Conservation (phyloP, 1,140 invertebrate genomes). For the Habropoda laboriosa region DNA sequence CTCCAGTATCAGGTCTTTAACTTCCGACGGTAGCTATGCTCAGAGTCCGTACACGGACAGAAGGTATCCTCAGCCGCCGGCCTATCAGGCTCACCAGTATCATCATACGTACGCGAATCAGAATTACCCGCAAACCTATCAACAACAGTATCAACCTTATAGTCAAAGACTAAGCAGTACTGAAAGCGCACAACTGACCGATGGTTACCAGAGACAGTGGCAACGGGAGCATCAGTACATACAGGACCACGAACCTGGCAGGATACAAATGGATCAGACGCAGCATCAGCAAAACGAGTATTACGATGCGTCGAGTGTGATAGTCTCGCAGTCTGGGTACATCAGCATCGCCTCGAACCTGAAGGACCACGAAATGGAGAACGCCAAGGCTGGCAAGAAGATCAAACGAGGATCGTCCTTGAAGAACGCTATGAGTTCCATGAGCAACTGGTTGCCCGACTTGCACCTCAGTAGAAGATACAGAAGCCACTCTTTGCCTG, state of each 20-base stretch:
- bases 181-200: slow-evolving; percentile 72
- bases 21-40: slow-evolving; percentile 83
- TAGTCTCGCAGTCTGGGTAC: slow-evolving; percentile 92
- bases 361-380: slow-evolving; percentile 83
- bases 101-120: slow-evolving; percentile 77
- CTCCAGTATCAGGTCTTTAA: slow-evolving; percentile 83
- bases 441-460: slow-evolving; percentile 91
- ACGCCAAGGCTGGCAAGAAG: slow-evolving; percentile 84
- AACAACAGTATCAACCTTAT: slow-evolving; percentile 77
- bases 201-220: slow-evolving; percentile 77
- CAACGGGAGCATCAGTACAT: slow-evolving; percentile 76
- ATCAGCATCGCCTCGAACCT: slow-evolving; percentile 88
- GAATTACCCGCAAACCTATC: slow-evolving; percentile 74
- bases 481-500: slow-evolving; percentile 90
- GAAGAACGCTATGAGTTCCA: slow-evolving; percentile 90
- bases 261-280: slow-evolving; percentile 77
- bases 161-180: slow-evolving; percentile 67
- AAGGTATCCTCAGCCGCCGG: slow-evolving; percentile 79
- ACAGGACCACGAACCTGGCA: slow-evolving; percentile 69
- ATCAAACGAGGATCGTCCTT: slow-evolving; percentile 86
- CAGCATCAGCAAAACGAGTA: slow-evolving; percentile 80
- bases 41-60: slow-evolving; percentile 84
- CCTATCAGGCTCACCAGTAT: slow-evolving; percentile 74
- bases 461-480: slow-evolving; percentile 89
- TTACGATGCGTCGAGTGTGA: slow-evolving; percentile 84